Base-by-base conservation (phyloP, 2,113 vertebrate species). In the Actenoides lindsayi region DNA sequence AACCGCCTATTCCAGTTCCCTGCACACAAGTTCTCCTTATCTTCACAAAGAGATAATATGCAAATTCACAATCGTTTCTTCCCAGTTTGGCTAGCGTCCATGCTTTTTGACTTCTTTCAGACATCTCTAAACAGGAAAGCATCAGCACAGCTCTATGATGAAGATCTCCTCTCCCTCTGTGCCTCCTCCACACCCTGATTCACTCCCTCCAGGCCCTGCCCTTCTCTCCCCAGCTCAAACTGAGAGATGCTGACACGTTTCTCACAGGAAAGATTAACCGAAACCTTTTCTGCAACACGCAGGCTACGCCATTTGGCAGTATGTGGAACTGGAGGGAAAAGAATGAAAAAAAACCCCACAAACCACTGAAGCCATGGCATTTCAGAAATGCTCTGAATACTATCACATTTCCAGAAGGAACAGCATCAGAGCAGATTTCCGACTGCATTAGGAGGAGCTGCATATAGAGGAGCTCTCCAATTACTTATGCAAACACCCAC, bases 351-450 rank as follows among this genome's bases (percentile, higher is more conserved):
- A 42, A 16, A 13, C 11, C 18, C 9, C 31, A 10, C 53, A 56
- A 57, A n/a, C 13, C 42, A n/a, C 0, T 15, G 25, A 70, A 80
- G 28, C 8, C 35, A 41, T 0, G 9, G 51, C 42, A 35, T 17
- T 71, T 37, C 42, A 51, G 39, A 71, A 78, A 50, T 1, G 19
- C 51, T 23, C 51, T 24, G 17, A 51, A 39, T 8, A 9, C 59
- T 5, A 23, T 27, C 84, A 64, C 53, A 42, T 8, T n/a, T n/a
- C 62, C 62, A 68, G 63, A 37, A 56, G 10, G 39, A 67, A 60
- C 16, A 48, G 18, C 73, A 30, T 8, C 17, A 1, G 33, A 20
- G 30, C 18, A n/a, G 48, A 19, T 35, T 56, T 64, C 70, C 51
- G 39, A 24, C 39, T 8, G 9, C 70, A 14, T 35, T 15, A 24